Base-by-base conservation (phyloP, 2,113 vertebrate species). In the Siniperca knerii region DNA sequence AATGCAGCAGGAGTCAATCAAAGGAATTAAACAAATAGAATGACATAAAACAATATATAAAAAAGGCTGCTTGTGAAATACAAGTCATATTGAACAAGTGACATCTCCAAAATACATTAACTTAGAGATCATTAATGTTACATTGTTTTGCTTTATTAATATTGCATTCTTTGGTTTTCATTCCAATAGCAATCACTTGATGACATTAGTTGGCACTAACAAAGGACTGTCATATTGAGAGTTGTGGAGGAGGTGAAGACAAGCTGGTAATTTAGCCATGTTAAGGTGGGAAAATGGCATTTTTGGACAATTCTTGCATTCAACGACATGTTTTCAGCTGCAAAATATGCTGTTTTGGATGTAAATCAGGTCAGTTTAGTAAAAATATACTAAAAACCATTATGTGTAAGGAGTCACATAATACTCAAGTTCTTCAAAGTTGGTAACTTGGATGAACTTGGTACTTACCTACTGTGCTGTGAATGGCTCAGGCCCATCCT, bases 131-230 rank as follows among this genome's bases (percentile, higher is more conserved):
- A 50, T 52, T 35, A 29, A 25, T 42, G 35, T 61, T 4, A 11
- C 20, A 70, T 29, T 57, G 48, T 29, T 65, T 46, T 74, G 69
- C 75, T 54, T 20, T 65, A 66, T 79, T 75, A 55, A 13, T 15
- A 66, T 9, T 70, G 11, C 4, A 52, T 40, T 79, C 2, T 57
- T 69, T 70, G 23, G 8, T 42, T 73, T 76, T 54, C 11, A 71
- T 73, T 21, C 21, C 67, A 71, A 29, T 35, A 57, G n/a, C 46
- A 79, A 44, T 54, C 23, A 58, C 16, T 66, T 29, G 48, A 15
- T 65, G 23, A 58, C 50, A 25, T 54, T 25, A 42, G n/a, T 44
- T 16, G 12, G 13, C n/a, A 54, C 4, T 12, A 13, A 57, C 16
- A 57, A 75, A 65, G 46, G 18, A 40, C 23, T 29, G 13, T 40